Evolutionary conservation across 2,888 invertebrate species (phyloP).

Genomic region (Yponomeuta sedellus): DNA sequence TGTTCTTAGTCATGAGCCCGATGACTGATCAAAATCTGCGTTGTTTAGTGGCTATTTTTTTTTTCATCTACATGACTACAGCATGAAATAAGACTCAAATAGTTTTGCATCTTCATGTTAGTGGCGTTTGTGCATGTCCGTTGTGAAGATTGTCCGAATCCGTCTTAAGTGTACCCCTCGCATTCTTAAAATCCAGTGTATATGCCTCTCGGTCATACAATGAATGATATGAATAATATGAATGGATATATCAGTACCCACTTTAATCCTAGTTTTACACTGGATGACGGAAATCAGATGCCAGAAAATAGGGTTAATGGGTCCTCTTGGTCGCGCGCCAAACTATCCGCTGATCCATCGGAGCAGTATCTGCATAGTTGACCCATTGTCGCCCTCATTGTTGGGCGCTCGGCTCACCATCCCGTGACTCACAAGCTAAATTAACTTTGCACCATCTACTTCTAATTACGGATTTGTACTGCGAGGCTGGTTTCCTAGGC

Average conservation of each 20-base stretch:
- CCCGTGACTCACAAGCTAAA: slow-evolving; percentile 45
- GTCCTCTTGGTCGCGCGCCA: slow-evolving; percentile 37
- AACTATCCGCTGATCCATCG: slow-evolving; percentile 24
- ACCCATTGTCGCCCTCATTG: slow-evolving; percentile 46
- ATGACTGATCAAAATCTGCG: not conserved
- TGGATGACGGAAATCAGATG: slow-evolving; percentile 8
- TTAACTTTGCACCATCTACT: slow-evolving; percentile 22
- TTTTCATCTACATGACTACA: not conserved
- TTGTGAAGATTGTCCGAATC: too few species aligned
- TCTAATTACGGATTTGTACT: not conserved
- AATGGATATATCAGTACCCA: not conserved
- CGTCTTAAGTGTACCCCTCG: not conserved
- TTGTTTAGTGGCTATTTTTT: not conserved
- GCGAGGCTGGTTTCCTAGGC: not conserved
- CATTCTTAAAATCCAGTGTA: not conserved
- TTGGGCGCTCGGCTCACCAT: slow-evolving; percentile 42
- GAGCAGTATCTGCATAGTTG: slow-evolving; percentile 37
- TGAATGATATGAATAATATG: not conserved
- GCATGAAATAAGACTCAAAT: not conserved
- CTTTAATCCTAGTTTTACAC: not conserved
- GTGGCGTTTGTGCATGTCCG: too few species aligned
- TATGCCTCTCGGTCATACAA: not conserved
- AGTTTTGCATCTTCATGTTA: too few species aligned
- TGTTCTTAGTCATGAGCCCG: not conserved
- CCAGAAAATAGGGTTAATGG: slow-evolving; percentile 21